These are phyloP conservation scores for Phrynocephalus guinanensis DNA, from an alignment of 2,797 vertebrate genomes.

Conservation along the genomic window DNA sequence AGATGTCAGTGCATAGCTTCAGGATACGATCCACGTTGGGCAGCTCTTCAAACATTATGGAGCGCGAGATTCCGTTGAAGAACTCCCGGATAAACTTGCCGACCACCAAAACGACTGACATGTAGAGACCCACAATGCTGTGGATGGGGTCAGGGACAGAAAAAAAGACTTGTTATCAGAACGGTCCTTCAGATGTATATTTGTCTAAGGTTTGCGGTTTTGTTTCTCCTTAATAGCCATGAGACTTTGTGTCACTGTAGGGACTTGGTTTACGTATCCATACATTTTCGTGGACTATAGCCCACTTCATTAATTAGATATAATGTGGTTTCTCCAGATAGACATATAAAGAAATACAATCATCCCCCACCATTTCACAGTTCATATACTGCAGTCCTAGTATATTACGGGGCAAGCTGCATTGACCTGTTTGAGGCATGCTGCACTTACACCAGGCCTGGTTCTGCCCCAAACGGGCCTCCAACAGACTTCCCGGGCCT, in stretches of 20 bases:
- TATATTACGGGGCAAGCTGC: no score
- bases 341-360: no score
- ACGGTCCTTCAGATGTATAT: neutral
- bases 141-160: neutral
- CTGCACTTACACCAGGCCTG: no score
- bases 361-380: no score
- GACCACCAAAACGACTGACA: conserved; percentile 82
- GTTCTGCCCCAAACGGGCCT: no score
- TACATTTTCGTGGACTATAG: no score
- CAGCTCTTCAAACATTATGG: conserved; percentile 86
- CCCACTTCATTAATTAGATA: no score
- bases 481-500: no score
- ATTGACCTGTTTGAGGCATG: no score
- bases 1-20: conserved; percentile 84
- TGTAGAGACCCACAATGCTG: conserved; percentile 83
- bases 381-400: no score
- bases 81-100: conserved; percentile 86
- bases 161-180: neutral
- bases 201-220: neutral
- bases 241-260: neutral
- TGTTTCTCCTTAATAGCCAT: neutral
- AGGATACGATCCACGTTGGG: conserved; percentile 81
- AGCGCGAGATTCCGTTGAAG: conserved; percentile 83
- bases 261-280: no score
- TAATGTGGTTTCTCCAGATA: no score